phyloP scores from a whole-genome alignment of 2,113 vertebrate species.

The Tamias sibiricus region DNA sequence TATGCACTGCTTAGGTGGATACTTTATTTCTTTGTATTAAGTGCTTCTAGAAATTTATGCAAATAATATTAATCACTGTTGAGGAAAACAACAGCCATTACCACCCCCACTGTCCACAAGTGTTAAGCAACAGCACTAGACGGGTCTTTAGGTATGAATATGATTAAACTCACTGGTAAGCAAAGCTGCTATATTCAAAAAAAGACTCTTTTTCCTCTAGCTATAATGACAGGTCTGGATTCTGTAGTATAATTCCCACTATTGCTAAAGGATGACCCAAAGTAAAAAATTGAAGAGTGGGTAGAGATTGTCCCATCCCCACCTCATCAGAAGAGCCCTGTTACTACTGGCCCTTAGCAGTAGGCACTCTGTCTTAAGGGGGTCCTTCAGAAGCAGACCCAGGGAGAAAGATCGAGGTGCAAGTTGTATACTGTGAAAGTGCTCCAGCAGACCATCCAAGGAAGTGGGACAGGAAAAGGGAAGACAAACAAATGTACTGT shows the following conservation, averaged over 20 bases:
- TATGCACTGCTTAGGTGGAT: constrained; percentile 18
- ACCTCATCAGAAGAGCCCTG: neutral
- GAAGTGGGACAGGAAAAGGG: fast-evolving
- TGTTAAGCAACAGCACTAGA: neutral
- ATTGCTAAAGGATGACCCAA: no score
- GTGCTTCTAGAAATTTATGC: constrained; percentile 49
- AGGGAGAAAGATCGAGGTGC: neutral
- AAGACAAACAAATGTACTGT: no score
- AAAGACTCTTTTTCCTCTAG: neutral
- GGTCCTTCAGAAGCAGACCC: neutral
- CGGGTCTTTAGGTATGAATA: neutral
- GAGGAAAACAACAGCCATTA: neutral
- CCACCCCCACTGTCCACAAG: neutral
- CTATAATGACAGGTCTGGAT: neutral
- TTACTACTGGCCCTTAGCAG: no score
- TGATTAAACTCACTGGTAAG: neutral
- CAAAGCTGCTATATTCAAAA: neutral
- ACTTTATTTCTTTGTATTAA: constrained; percentile 55
- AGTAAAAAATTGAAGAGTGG: neutral
- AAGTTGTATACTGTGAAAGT: neutral
- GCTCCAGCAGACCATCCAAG: neutral
- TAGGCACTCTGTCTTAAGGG: neutral
- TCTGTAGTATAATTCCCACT: neutral
- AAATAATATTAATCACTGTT: constrained; percentile 55
- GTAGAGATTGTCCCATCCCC: fast-evolving